Percentiles rank a stretch among this genome's conserved stretches.
phyloP scores from a whole-genome alignment of 2,888 invertebrate genomes.

The Tenodera sinensis region DNA sequence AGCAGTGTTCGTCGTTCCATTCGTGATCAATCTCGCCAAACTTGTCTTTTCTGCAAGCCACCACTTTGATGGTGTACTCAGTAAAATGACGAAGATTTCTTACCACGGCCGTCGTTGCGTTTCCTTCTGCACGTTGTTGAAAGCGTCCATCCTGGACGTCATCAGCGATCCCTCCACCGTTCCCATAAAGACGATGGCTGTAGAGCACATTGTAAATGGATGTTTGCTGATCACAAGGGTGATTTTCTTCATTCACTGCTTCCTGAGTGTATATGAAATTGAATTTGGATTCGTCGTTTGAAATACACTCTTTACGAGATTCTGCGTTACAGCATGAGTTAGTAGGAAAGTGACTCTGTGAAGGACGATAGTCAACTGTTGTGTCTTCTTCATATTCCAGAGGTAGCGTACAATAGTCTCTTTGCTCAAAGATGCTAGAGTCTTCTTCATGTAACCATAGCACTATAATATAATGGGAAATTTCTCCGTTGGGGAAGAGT shows the following conservation, averaged over 20 bases:
- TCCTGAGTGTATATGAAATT: constrained; percentile 5
- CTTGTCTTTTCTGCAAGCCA: constrained; percentile 52
- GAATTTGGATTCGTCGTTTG: background rate
- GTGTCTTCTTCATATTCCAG: constrained; percentile 11
- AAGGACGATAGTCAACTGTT: background rate
- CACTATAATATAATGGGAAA: constrained; percentile 52
- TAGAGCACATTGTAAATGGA: constrained; percentile 4
- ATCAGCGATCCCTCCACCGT: constrained; percentile 12
- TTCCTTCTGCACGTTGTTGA: background rate
- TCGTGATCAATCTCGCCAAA: constrained; percentile 35
- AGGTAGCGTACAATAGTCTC: constrained; percentile 49
- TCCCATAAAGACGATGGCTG: constrained; percentile 6
- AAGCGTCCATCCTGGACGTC: background rate
- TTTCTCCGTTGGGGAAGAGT: constrained; percentile 54
- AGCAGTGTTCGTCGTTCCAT: constrained; percentile 44
- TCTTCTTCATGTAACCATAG: constrained; percentile 39
- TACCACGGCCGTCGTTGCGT: constrained; percentile 35
- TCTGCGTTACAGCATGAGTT: background rate
- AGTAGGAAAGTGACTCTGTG: background rate
- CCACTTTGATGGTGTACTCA: constrained; percentile 56
- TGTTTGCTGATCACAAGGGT: constrained; percentile 4
- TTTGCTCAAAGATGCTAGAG: constrained; percentile 37
- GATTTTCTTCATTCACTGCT: constrained; percentile 1
- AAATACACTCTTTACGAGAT: background rate
- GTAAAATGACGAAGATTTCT: constrained; percentile 54